Percentiles rank a stretch among this genome's conserved stretches.
phyloP scores from a whole-genome alignment of 2,888 invertebrate genomes.

The Thymelicus acteon region DNA sequence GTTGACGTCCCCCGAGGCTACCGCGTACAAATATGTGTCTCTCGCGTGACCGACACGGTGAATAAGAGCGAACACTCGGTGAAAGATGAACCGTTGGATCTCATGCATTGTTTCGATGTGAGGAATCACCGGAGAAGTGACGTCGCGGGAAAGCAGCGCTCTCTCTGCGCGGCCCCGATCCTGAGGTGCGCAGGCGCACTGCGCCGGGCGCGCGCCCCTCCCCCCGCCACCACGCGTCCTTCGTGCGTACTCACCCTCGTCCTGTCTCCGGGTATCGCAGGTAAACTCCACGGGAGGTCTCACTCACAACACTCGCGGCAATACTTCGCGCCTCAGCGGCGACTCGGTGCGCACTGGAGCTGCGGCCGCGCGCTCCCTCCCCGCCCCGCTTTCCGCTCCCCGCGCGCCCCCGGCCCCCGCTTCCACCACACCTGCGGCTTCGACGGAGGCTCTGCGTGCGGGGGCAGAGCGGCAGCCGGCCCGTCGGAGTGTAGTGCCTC shows the following conservation, averaged over 20 bases:
- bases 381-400: slow-evolving; percentile 45
- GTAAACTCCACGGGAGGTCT: slow-evolving; percentile 31
- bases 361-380: slow-evolving; percentile 47
- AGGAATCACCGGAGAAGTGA: slow-evolving; percentile 42
- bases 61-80: slow-evolving; percentile 10
- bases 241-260: slow-evolving; percentile 27
- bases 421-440: slow-evolving; percentile 7
- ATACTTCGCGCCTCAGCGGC: slow-evolving; percentile 68
- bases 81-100: slow-evolving; percentile 34
- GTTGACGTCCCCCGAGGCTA: background rate
- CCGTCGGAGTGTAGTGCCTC: slow-evolving; percentile 49
- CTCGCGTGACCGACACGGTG: background rate
- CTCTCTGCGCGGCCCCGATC: slow-evolving; percentile 55
- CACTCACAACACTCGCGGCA: slow-evolving; percentile 62
- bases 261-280: slow-evolving; percentile 12
- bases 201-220: slow-evolving; percentile 47
- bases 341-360: slow-evolving; percentile 67
- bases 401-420: slow-evolving; percentile 48
- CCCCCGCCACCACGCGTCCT: background rate
- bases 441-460: slow-evolving; percentile 50
- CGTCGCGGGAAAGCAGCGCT: slow-evolving; percentile 59
- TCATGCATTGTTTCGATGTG: slow-evolving; percentile 37
- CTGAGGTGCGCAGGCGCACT: slow-evolving; percentile 50
- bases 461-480: slow-evolving; percentile 46
- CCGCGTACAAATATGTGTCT: slow-evolving; percentile 7